Percentiles rank a stretch among this genome's conserved stretches.
Evolutionary conservation across 1,140 invertebrate species (phyloP).

Genomic region (Anthonomus grandis): DNA sequence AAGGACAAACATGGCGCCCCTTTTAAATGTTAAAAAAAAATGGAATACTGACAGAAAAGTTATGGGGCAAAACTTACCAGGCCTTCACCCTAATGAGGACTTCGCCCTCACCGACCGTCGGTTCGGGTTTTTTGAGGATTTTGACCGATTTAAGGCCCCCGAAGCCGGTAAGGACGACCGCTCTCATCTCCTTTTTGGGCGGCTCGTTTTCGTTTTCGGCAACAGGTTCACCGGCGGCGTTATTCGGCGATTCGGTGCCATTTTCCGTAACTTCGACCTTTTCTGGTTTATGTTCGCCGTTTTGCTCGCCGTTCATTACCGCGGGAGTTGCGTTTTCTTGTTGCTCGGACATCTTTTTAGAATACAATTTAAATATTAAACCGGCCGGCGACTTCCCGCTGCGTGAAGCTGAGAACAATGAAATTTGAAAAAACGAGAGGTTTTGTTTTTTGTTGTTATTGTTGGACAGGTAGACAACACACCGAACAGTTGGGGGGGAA

Average conservation of each 20-base stretch:
- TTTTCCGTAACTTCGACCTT: constrained; percentile 52
- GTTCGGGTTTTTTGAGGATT: constrained; percentile 74
- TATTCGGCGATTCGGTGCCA: constrained; percentile 51
- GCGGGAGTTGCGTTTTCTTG: constrained; percentile 48
- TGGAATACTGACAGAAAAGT: no score
- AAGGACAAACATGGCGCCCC: no score
- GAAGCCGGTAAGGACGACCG: constrained; percentile 77
- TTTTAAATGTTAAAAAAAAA: no score
- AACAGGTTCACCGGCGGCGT: constrained; percentile 50
- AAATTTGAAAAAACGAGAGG: constrained; percentile 18
- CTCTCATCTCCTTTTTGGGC: constrained; percentile 78
- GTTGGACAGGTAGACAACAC: no score
- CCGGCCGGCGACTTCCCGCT: constrained; percentile 42
- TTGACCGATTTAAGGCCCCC: constrained; percentile 82
- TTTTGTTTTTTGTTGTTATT: no score
- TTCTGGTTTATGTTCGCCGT: constrained; percentile 51
- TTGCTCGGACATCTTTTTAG: constrained; percentile 30
- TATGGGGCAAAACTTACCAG: constrained; percentile 74
- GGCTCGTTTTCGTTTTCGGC: constrained; percentile 55
- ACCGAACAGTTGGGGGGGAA: no score
- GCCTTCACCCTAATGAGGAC: constrained; percentile 80
- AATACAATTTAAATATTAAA: constrained; percentile 7
- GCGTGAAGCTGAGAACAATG: no score
- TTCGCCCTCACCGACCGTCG: constrained; percentile 69
- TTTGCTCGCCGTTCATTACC: constrained; percentile 52